Conservation (phyloP, 2,888 invertebrate genomes). For the Drosophila pseudotakahashii region DNA sequence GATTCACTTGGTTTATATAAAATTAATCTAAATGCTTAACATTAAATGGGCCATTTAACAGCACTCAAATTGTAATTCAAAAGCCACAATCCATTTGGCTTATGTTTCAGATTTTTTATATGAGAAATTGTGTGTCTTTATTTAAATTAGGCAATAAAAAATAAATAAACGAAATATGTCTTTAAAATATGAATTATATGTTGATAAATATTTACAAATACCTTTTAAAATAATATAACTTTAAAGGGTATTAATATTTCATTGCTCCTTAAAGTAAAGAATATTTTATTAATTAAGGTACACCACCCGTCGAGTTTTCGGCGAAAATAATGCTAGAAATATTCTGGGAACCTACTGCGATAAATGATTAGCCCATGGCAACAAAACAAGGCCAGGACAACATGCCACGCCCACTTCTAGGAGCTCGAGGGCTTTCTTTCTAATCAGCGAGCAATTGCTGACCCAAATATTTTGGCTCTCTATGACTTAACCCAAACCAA, state of each 20-base stretch:
- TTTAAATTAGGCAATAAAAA: too few relatives aligned
- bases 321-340: not conserved
- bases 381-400: slow-evolving; percentile 2
- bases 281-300: not conserved
- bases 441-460: slow-evolving; percentile 45
- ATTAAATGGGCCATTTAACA: not conserved
- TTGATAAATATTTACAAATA: too few relatives aligned
- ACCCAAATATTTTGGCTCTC: slow-evolving; percentile 50
- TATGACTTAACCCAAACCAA: slow-evolving; percentile 14
- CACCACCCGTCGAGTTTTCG: slow-evolving; percentile 2
- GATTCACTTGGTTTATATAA: not conserved
- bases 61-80: not conserved
- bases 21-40: not conserved
- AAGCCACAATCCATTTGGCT: not conserved
- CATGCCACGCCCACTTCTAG: slow-evolving; percentile 5
- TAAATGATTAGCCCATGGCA: slow-evolving; percentile 29
- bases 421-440: slow-evolving; percentile 28
- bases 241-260: not conserved
- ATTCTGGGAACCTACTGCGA: slow-evolving; percentile 10
- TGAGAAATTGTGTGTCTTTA: too few relatives aligned
- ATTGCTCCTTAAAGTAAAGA: not conserved
- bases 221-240: too few relatives aligned
- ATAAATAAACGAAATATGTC: too few relatives aligned
- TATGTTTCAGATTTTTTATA: too few relatives aligned
- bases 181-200: too few relatives aligned